Base-by-base conservation (phyloP, 2,113 vertebrate species). In the Nibea coibor region DNA sequence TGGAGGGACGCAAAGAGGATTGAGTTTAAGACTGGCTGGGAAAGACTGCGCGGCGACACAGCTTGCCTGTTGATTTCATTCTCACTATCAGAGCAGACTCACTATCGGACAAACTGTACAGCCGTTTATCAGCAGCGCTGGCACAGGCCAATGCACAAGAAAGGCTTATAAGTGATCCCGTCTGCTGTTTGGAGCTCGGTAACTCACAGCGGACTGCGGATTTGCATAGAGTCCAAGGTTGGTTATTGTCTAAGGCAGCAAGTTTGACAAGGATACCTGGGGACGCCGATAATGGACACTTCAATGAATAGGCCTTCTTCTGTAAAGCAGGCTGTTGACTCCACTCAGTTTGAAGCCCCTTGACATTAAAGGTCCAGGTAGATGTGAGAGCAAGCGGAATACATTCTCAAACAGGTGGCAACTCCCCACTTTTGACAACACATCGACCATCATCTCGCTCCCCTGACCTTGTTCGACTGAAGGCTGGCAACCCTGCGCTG, bases 381-480 rank as follows among this genome's bases (percentile, higher is more conserved):
- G 70, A 73, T 22, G 70, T 64, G 67, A 85, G 67, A 28, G 75
- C 20, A 8, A 56, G 72, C 53, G 6, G 82, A 82, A 78, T 69
- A 56, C 67, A 82, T 89, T 80, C 66, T 62, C 45, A 72, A 88
- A 88, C 92, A 92, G 89, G 90, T 90, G 91, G 89, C 61, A 47
- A 15, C 87, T 59, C 66, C 76, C 45, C 9, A 20, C 75, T 73
- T 88, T 75, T 83, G 84, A 89, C 91, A 90, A 82, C 56, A 20
- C 45, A 5, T 71, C 68, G 65, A 70, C 87, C 77, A 24, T 89
- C 82, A 77, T 76, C 83, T 73, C 8, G 45, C 64, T 83, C 62
- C 81, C 43, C 74, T 81, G 90, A 93, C 91, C 90, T 93, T 92
- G 85, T 87, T 75, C 67, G 63, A 81, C 77, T 81, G 84, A 83